Evolutionary conservation across 2,113 vertebrate genomes (phyloP).

Genomic region (Macquaria australasica): DNA sequence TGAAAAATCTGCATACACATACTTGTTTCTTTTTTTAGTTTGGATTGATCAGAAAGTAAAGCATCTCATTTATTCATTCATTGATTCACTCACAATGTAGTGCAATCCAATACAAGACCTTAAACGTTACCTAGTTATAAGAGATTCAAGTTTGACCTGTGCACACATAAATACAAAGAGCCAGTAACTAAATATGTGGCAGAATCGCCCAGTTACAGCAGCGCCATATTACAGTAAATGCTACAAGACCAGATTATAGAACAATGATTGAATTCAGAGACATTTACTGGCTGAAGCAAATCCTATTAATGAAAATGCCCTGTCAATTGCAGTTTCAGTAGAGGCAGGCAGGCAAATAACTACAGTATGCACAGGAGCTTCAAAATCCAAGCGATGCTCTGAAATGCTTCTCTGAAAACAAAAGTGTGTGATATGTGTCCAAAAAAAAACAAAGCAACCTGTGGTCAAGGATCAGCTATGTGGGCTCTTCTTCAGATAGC

Average conservation of each 20-base stretch:
- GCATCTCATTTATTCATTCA: too few species aligned
- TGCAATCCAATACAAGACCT: too few species aligned
- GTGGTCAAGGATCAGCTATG: neutral
- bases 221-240: neutral
- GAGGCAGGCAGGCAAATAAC: slow-evolving; percentile 11
- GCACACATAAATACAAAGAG: neutral
- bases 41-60: too few species aligned
- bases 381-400: slow-evolving; percentile 1
- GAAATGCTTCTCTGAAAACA: neutral
- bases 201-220: neutral
- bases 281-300: slow-evolving; percentile 27
- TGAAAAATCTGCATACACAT: too few species aligned
- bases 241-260: slow-evolving; percentile 18
- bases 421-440: neutral
- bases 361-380: neutral
- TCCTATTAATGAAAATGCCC: slow-evolving; percentile 17
- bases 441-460: neutral
- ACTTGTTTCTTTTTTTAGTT: too few species aligned
- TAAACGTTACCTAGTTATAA: too few species aligned
- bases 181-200: slow-evolving; percentile 1
- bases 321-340: neutral
- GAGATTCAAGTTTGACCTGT: neutral
- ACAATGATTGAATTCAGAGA: slow-evolving; percentile 22
- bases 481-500: slow-evolving; percentile 16
- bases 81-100: too few species aligned